Conservation (phyloP, 2,113 vertebrate genomes). For the Spheniscus mendiculus region DNA sequence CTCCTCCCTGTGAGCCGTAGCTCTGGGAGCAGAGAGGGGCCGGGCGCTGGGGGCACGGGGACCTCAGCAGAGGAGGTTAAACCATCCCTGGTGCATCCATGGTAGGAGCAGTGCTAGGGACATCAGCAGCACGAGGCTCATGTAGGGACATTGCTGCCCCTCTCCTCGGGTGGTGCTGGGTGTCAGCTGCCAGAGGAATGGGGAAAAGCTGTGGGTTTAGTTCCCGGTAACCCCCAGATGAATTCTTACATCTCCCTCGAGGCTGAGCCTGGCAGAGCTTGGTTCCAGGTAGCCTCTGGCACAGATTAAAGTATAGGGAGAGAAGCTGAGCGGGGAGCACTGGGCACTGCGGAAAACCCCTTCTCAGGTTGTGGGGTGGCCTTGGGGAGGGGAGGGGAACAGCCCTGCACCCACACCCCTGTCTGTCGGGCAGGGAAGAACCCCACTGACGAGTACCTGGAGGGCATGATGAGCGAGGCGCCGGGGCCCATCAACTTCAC, state of each 20-base stretch:
- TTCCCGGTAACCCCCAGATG: neutral
- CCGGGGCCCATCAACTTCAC: constrained; percentile 99
- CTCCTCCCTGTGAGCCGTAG: accelerated
- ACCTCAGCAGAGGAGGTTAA: neutral
- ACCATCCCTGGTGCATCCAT: neutral
- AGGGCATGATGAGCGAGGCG: constrained; percentile 98
- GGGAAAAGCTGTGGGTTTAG: neutral
- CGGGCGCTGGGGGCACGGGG: accelerated
- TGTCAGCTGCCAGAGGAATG: accelerated
- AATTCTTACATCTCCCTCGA: neutral
- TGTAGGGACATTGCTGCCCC: neutral
- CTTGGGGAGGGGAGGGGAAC: accelerated
- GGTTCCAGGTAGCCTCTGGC: neutral
- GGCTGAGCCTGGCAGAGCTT: neutral
- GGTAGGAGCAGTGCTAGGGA: neutral
- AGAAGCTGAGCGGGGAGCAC: neutral
- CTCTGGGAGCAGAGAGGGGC: neutral
- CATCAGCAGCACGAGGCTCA: accelerated
- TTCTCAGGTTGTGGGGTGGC: accelerated
- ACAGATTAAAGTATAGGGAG: accelerated
- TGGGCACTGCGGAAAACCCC: neutral
- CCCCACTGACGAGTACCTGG: constrained; percentile 95
- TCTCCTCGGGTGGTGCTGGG: accelerated
- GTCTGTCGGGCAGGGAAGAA: constrained; percentile 87
- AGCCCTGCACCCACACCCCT: neutral